Base-by-base conservation (phyloP, 2,113 vertebrate genomes). In the Pungitius pungitius region DNA sequence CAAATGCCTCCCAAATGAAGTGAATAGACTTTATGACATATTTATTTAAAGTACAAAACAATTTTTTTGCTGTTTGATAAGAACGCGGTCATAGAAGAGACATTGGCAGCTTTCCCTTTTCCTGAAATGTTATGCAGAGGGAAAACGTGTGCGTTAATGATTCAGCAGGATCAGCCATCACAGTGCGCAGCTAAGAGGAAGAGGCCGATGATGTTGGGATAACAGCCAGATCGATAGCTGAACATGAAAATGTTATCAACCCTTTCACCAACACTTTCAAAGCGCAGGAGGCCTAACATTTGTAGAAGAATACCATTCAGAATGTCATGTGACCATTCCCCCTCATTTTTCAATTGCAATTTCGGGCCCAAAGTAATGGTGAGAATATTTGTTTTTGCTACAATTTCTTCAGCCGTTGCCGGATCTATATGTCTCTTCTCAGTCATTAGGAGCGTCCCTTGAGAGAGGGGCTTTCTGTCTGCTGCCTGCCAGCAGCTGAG, bases 381-480 rank as follows among this genome's bases (percentile, higher is more conserved):
- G 14, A 27, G 15, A 26, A 14, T 12, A 14, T 54, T 14, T 55
- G 6, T 7, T 55, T 54, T 24, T 24, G n/a, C 52, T 26, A 8
- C 26, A 27, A 27, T 17, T 10, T 55, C 12, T 55, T 14, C 24
- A 55, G 52, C 52, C 22, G 13, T 17, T 27, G 54, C 8, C 54
- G 27, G 54, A 17, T 27, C 24, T 77, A 43, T 18, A 54, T 42
- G 49, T 57, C 73, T 75, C 75, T 69, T 62, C 69, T 69, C 4
- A 83, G 66, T 87, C 87, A 90, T 91, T 92, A 85, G 56, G 52
- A 57, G 24, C 37, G 45, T 92, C 92, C 87, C 90, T 20, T 22
- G 79, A 75, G 83, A 82, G 63, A 67, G 63, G 59, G 63, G 18
- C 73, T 75, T 56, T 83, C 27, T 73, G 26, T 79, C 78, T 79